Evolutionary conservation across 2,888 invertebrate genomes (phyloP).

Genomic region (Eupithecia insigniata): DNA sequence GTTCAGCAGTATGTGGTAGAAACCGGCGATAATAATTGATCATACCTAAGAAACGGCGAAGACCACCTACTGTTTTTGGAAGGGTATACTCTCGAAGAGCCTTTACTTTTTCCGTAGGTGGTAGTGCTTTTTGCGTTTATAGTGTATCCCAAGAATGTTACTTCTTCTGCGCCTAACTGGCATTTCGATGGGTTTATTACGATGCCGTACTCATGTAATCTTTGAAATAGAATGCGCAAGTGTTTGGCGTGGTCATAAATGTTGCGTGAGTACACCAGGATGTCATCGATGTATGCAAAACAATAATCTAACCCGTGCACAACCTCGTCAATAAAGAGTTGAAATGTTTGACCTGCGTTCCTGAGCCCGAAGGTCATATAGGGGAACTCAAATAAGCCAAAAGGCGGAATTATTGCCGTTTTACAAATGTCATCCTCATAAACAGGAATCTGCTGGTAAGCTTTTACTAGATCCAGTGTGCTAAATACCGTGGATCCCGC

Average conservation of each 20-base stretch:
- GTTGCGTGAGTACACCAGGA: slow-evolving; percentile 3
- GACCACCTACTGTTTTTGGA: slow-evolving; percentile 28
- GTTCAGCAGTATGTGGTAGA: slow-evolving; percentile 45
- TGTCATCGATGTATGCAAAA: slow-evolving; percentile 19
- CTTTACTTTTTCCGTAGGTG: slow-evolving; percentile 33
- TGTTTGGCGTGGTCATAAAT: neutral
- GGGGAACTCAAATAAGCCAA: slow-evolving; percentile 54
- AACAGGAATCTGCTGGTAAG: slow-evolving; percentile 52
- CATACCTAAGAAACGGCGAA: slow-evolving; percentile 51
- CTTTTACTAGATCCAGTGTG: neutral
- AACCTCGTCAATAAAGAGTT: slow-evolving; percentile 33
- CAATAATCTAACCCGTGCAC: slow-evolving; percentile 29
- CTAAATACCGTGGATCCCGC: too few species aligned
- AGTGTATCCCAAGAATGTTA: slow-evolving; percentile 35
- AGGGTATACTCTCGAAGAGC: slow-evolving; percentile 28
- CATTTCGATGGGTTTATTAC: slow-evolving; percentile 35
- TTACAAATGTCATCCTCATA: slow-evolving; percentile 54
- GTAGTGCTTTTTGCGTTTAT: slow-evolving; percentile 32
- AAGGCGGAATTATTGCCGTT: slow-evolving; percentile 55
- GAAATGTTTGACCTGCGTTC: slow-evolving; percentile 42
- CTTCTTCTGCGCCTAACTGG: slow-evolving; percentile 22
- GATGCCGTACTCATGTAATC: slow-evolving; percentile 32
- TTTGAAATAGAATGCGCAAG: neutral
- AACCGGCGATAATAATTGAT: slow-evolving; percentile 57
- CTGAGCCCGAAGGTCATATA: slow-evolving; percentile 55